Evolutionary conservation across 2,113 vertebrate species (phyloP).

Genomic region (Rallus limicola): DNA sequence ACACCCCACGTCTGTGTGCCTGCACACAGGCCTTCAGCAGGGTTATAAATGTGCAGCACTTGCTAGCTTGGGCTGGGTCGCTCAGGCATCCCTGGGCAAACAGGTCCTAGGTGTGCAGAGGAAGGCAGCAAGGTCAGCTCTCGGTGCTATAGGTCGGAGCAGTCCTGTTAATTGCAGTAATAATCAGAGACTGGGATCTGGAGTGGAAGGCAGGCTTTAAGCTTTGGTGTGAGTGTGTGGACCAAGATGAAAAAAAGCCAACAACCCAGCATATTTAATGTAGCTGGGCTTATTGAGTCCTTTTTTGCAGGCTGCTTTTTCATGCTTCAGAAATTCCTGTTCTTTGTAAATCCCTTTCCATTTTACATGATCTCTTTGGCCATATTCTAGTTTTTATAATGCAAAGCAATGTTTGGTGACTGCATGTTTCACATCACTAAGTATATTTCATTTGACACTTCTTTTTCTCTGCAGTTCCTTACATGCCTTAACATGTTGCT

Average conservation of each 20-base stretch:
- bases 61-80: background rate
- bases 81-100: background rate
- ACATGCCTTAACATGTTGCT: conserved; percentile 39
- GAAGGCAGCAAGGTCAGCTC: background rate
- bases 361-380: conserved; percentile 55
- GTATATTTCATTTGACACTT: conserved; percentile 62
- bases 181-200: background rate
- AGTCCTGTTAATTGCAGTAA: background rate
- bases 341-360: conserved; percentile 37
- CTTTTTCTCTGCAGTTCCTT: conserved; percentile 23
- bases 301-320: conserved; percentile 1
- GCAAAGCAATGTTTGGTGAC: conserved; percentile 27
- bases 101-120: background rate
- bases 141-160: background rate
- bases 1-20: rapidly evolving
- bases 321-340: conserved; percentile 45
- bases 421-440: conserved; percentile 56
- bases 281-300: background rate
- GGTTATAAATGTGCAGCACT: background rate
- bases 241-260: background rate
- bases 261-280: background rate
- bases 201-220: background rate
- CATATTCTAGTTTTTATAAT: conserved; percentile 34
- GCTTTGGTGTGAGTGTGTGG: background rate
- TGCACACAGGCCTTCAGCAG: rapidly evolving